Percentiles rank a stretch among this genome's conserved stretches.
phyloP scores from a whole-genome alignment of 2,113 vertebrate species.

The Saguinus imperator region DNA sequence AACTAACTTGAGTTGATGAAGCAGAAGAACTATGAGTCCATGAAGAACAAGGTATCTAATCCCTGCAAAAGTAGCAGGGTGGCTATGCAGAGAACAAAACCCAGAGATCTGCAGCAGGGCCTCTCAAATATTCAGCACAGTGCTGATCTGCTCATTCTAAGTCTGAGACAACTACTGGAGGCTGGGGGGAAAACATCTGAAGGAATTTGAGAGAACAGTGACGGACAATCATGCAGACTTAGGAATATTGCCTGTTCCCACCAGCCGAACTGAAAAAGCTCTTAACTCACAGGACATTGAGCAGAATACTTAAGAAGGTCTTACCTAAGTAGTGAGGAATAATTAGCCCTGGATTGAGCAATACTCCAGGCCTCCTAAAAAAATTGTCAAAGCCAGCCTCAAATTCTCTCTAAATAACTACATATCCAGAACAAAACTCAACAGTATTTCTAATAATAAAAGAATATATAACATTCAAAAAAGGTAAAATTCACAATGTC shows the following conservation, averaged over 20 bases:
- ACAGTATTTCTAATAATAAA: neutral
- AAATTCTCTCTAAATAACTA: neutral
- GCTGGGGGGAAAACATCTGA: neutral
- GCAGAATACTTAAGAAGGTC: neutral
- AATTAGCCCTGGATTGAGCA: neutral
- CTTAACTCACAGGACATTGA: neutral
- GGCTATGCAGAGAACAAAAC: neutral
- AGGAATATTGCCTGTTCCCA: neutral
- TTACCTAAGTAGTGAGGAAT: neutral
- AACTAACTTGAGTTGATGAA: neutral
- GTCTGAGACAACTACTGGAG: neutral
- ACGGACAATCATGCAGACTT: neutral
- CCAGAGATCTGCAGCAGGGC: neutral
- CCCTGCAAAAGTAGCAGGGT: neutral
- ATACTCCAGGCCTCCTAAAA: neutral
- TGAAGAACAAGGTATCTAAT: neutral
- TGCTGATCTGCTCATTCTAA: neutral
- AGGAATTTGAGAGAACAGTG: neutral
- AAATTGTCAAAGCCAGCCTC: neutral
- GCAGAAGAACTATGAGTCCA: neutral
- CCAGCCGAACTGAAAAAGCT: neutral
- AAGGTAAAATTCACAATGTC: neutral
- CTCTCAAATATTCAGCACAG: neutral
- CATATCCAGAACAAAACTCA: neutral
- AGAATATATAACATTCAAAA: neutral